These are phyloP conservation scores for Ectemnius continuus DNA, from an alignment of 2,888 invertebrate species.

Conservation along the genomic window DNA sequence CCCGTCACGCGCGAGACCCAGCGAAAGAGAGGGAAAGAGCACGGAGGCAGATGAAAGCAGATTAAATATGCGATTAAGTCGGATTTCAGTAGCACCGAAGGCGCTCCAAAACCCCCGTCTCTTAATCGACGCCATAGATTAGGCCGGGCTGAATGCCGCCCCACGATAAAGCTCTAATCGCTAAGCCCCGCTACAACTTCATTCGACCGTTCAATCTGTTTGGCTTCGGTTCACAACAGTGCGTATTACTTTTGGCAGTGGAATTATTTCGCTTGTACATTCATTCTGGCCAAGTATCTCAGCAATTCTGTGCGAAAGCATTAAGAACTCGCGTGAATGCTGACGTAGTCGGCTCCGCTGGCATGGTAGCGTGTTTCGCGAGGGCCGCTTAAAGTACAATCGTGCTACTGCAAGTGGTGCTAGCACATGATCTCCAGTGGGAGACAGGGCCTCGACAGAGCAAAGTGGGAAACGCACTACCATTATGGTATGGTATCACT, in stretches of 20 bases:
- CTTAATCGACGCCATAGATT: slow-evolving; percentile 4
- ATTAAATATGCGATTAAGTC: slow-evolving; percentile 14
- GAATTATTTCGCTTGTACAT: too few species aligned
- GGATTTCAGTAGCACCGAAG: not conserved
- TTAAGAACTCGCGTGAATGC: too few species aligned
- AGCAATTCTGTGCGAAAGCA: too few species aligned
- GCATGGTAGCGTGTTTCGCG: not conserved
- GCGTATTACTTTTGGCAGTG: too few species aligned
- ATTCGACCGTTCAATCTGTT: not conserved
- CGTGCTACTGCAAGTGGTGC: not conserved
- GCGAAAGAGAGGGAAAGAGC: not conserved
- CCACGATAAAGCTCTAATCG: slow-evolving; percentile 5
- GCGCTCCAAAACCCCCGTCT: not conserved
- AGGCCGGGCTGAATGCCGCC: not conserved
- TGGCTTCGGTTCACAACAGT: too few species aligned
- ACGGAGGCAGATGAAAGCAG: slow-evolving; percentile 11
- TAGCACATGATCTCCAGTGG: not conserved
- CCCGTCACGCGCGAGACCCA: slow-evolving; percentile 12
- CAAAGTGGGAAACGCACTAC: slow-evolving; percentile 34
- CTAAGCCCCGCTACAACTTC: not conserved
- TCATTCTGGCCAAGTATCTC: too few species aligned
- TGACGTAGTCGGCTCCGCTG: too few species aligned
- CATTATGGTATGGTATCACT: slow-evolving; percentile 50
- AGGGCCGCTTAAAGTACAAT: not conserved
- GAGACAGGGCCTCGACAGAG: slow-evolving; percentile 28